Percentiles rank a stretch among this genome's conserved stretches.
Evolutionary conservation across 2,797 vertebrate genomes (phyloP).

Genomic region (Melanitta fusca): DNA sequence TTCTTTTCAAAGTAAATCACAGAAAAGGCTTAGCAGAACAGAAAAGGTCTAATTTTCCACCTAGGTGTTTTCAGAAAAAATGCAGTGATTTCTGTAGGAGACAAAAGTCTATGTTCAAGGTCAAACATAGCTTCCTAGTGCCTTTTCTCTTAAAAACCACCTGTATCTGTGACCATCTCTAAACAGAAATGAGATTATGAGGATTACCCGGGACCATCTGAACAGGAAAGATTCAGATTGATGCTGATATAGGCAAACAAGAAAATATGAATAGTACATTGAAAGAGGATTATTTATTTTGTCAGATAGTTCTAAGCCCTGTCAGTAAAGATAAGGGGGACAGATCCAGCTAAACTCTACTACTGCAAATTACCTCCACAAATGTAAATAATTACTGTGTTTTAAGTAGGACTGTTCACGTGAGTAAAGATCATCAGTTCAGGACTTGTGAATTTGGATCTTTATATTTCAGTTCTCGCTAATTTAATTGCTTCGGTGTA

Average conservation of each 20-base stretch:
- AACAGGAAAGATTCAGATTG: neutral
- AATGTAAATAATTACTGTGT: neutral
- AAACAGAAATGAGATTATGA: neutral
- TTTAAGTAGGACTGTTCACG: neutral
- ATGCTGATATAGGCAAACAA: neutral
- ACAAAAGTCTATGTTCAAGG: neutral
- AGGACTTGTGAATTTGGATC: neutral
- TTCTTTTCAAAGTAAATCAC: neutral
- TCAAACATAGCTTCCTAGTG: neutral
- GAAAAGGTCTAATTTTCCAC: neutral
- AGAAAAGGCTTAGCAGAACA: neutral
- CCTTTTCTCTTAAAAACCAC: neutral
- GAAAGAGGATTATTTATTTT: neutral
- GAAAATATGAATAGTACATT: neutral
- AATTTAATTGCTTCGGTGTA: neutral
- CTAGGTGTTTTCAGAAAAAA: neutral
- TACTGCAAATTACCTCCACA: neutral
- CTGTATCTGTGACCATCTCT: neutral
- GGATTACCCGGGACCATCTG: neutral
- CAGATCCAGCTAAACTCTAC: neutral
- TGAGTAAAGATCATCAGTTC: neutral
- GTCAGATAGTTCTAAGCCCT: neutral
- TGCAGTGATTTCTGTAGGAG: neutral
- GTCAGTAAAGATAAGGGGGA: neutral
- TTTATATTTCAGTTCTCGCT: neutral